Percentiles rank a stretch among this genome's conserved stretches.
These are phyloP conservation scores for Napeogenes sylphis DNA, from an alignment of 2,888 invertebrate species.

Conservation along the genomic window DNA sequence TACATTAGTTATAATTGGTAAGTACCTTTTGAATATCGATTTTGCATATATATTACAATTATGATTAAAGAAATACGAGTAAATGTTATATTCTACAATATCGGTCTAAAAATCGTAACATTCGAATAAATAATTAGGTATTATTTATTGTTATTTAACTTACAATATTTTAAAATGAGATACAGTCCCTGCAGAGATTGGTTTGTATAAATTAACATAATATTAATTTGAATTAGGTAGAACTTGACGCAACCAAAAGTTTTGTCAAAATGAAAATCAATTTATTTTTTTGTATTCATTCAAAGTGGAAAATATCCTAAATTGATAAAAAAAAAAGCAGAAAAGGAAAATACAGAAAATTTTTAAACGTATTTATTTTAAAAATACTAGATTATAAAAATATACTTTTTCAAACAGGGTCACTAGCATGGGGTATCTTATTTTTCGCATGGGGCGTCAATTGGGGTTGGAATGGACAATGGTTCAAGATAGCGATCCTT, in stretches of 20 bases:
- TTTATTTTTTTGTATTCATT: too few species aligned
- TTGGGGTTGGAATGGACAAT: conserved; percentile 59
- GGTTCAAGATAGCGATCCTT: conserved; percentile 53
- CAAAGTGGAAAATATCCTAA: too few species aligned
- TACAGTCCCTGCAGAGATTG: conserved; percentile 2
- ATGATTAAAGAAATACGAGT: not conserved
- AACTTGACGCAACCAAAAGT: conserved; percentile 3
- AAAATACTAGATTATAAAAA: too few species aligned
- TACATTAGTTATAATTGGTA: conserved; percentile 40
- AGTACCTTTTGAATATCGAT: conserved; percentile 24
- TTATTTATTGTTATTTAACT: not conserved
- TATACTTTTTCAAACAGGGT: conserved; percentile 39
- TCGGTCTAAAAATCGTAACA: too few species aligned
- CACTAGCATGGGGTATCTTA: conserved; percentile 55
- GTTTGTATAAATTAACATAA: conserved; percentile 14
- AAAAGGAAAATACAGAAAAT: too few species aligned
- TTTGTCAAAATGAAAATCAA: not conserved
- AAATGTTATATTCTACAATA: too few species aligned
- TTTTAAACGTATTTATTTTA: too few species aligned
- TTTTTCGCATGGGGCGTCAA: conserved; percentile 56
- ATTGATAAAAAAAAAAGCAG: too few species aligned
- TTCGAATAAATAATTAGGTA: too few species aligned
- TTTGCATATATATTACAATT: not conserved
- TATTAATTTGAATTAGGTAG: not conserved
- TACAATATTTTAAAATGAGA: conserved; percentile 12